These are phyloP conservation scores for Arion vulgaris DNA, from an alignment of 1,140 invertebrate genomes.

Conservation along the genomic window DNA sequence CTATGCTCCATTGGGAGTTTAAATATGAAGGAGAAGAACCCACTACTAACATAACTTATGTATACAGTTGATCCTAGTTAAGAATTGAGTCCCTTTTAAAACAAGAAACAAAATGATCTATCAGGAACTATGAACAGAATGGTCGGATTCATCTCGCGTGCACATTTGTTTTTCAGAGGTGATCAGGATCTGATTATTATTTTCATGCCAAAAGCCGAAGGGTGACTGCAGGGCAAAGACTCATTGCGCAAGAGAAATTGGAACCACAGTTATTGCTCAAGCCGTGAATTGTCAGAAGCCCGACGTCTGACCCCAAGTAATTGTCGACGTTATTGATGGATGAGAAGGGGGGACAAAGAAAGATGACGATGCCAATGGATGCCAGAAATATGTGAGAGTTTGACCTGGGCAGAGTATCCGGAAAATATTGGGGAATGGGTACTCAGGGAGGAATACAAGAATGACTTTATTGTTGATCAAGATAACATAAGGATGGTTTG, in stretches of 20 bases:
- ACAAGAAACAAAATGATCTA: too few relatives aligned
- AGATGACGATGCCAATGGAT: not conserved
- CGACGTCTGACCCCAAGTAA: not conserved
- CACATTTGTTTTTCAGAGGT: not conserved
- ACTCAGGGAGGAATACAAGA: too few relatives aligned
- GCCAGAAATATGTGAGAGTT: not conserved
- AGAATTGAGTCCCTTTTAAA: too few relatives aligned
- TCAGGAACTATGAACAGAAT: not conserved
- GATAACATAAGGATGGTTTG: too few relatives aligned
- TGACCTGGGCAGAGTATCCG: too few relatives aligned
- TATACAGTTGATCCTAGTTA: too few relatives aligned
- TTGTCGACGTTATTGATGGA: not conserved
- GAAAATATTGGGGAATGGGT: too few relatives aligned
- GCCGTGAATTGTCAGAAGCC: not conserved
- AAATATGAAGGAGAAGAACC: too few relatives aligned
- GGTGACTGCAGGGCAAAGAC: not conserved
- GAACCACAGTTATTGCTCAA: slow-evolving; percentile 13
- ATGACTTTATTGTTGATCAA: too few relatives aligned
- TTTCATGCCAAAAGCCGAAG: slow-evolving; percentile 10
- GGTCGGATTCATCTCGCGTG: not conserved
- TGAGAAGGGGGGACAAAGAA: not conserved
- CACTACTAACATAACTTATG: too few relatives aligned
- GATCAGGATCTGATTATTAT: not conserved
- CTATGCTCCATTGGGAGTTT: too few relatives aligned
- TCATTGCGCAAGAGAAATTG: slow-evolving; percentile 21